A percentile compares a stretch with the other conserved stretches of the same genome.
Conservation (phyloP, 2,888 invertebrate genomes). For the Athripsodes cinereus region DNA sequence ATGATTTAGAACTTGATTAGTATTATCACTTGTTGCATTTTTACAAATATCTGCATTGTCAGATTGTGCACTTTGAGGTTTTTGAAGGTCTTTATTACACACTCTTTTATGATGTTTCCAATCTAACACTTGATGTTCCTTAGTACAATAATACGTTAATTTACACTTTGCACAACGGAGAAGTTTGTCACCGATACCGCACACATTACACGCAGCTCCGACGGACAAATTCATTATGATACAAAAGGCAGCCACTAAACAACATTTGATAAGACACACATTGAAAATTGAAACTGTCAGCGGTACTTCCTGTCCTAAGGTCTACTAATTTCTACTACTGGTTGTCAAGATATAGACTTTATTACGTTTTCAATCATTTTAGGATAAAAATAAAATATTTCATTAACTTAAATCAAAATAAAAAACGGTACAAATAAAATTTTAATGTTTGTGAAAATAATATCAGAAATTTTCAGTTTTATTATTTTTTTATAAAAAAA, state of each 20-base stretch:
- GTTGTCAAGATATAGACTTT: slow-evolving; percentile 2
- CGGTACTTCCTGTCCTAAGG: background rate
- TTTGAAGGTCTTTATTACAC: slow-evolving; percentile 41
- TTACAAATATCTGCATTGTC: slow-evolving; percentile 9
- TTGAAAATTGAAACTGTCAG: slow-evolving; percentile 15
- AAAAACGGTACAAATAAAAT: too few species aligned
- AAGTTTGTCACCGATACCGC: slow-evolving; percentile 12
- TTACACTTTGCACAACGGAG: slow-evolving; percentile 63
- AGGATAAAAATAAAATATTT: too few species aligned
- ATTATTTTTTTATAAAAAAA: too few species aligned
- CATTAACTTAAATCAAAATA: too few species aligned
- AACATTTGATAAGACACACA: slow-evolving; percentile 16
- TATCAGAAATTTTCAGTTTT: too few species aligned
- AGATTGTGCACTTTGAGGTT: slow-evolving; percentile 8
- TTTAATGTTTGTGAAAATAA: too few species aligned
- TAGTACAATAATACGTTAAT: slow-evolving; percentile 63
- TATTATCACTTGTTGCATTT: slow-evolving; percentile 6
- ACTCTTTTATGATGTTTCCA: slow-evolving; percentile 68
- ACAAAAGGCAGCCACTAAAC: slow-evolving; percentile 9
- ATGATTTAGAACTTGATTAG: slow-evolving; percentile 5
- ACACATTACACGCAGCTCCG: slow-evolving; percentile 17
- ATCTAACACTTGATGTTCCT: slow-evolving; percentile 69
- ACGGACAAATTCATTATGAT: slow-evolving; percentile 20
- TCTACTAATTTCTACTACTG: slow-evolving; percentile 6
- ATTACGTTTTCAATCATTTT: too few species aligned